phyloP scores from a whole-genome alignment of 53 echinoderm and acorn worm genomes.

The Hippasteria phrygiana region DNA sequence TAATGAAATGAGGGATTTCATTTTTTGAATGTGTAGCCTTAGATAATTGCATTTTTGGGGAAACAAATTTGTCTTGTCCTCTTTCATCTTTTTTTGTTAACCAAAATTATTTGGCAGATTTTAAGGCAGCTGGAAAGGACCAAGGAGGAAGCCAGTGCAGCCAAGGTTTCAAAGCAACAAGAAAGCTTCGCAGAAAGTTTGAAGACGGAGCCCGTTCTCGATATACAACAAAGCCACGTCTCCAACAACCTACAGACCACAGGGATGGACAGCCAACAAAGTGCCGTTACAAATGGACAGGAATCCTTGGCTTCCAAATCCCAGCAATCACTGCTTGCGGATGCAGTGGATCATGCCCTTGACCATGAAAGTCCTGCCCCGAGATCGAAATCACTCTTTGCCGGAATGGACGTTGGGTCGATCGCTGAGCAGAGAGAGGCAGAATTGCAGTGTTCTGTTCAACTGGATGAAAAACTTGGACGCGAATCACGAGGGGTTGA shows the following conservation, averaged over 20 bases:
- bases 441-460: neutral
- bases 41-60: too few relatives aligned
- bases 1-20: too few relatives aligned
- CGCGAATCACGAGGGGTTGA: neutral
- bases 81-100: constrained; percentile 13
- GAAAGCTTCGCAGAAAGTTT: neutral
- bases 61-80: neutral
- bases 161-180: constrained; percentile 25
- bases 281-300: neutral
- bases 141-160: constrained; percentile 55
- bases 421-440: neutral
- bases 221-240: neutral
- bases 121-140: constrained; percentile 78
- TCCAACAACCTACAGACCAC: neutral
- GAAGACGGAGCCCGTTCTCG: neutral
- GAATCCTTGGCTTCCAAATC: neutral
- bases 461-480: neutral
- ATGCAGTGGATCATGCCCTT: neutral
- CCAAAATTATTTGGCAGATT: constrained; percentile 67
- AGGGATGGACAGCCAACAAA: neutral
- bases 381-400: constrained; percentile 41
- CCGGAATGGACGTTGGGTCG: constrained; percentile 59
- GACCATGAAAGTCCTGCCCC: neutral
- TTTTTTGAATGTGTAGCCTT: too few relatives aligned
- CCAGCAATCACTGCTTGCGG: neutral